Conservation (phyloP, 2,888 invertebrate genomes). For the Coelinius sp. region DNA sequence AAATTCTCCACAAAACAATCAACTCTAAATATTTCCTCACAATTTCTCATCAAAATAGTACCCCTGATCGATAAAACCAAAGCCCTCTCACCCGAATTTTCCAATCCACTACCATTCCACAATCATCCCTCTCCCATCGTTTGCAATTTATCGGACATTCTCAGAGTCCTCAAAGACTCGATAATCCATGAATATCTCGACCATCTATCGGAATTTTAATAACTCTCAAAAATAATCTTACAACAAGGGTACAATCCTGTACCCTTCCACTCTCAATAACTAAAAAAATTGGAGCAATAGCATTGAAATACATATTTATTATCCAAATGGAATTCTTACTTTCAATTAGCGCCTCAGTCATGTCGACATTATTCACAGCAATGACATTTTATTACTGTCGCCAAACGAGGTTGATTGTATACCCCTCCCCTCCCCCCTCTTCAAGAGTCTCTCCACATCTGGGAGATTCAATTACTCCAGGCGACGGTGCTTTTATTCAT, state of each 20-base stretch:
- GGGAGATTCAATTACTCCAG: constrained; percentile 28
- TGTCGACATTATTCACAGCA: constrained; percentile 26
- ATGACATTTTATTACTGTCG: constrained; percentile 26
- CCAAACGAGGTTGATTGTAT: constrained; percentile 26
- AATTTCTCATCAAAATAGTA: too few species aligned
- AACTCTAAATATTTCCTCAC: too few species aligned
- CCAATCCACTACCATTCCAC: constrained; percentile 4
- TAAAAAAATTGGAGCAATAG: too few species aligned
- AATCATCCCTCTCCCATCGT: neutral
- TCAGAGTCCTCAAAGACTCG: neutral
- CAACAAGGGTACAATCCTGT: neutral
- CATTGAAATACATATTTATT: neutral
- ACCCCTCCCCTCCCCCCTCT: neutral
- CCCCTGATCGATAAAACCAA: neutral
- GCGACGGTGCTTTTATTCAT: constrained; percentile 28
- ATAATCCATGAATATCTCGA: neutral
- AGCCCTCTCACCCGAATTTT: constrained; percentile 6
- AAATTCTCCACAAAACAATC: too few species aligned
- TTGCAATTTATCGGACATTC: constrained; percentile 14
- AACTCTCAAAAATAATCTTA: neutral
- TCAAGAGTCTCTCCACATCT: neutral
- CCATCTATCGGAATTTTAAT: neutral
- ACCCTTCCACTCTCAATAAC: too few species aligned
- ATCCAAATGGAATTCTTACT: neutral
- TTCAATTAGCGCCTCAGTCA: constrained; percentile 20